phyloP scores from a whole-genome alignment of 2,797 vertebrate species.

The Lutjanus campechanus region DNA sequence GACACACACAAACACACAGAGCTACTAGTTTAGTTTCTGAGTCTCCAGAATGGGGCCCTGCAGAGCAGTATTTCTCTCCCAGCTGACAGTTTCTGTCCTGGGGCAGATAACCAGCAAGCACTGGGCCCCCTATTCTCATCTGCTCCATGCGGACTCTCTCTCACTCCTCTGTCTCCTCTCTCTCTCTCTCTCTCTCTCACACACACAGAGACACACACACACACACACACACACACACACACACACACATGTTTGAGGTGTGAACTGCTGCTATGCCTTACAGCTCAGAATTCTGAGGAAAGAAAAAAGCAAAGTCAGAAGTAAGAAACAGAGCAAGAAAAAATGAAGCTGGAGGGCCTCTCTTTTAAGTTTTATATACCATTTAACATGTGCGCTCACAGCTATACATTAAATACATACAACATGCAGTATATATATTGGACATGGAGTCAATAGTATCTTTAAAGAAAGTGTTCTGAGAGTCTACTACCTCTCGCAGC shows the following conservation, averaged over 20 bases:
- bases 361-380: constrained; percentile 15
- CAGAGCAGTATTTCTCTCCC: constrained; percentile 71
- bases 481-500: constrained; percentile 2
- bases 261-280: constrained; percentile 20
- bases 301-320: not conserved
- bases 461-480: constrained; percentile 33
- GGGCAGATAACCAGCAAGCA: constrained; percentile 63
- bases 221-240: constrained; percentile 2
- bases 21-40: constrained; percentile 44
- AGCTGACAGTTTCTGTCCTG: constrained; percentile 81
- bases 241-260: constrained; percentile 18
- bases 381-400: constrained; percentile 1
- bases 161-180: not conserved
- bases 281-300: constrained; percentile 30
- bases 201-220: constrained; percentile 4
- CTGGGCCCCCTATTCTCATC: constrained; percentile 55
- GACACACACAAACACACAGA: constrained; percentile 33
- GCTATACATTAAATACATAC: constrained; percentile 29
- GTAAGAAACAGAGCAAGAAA: constrained; percentile 10
- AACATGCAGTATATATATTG: constrained; percentile 22
- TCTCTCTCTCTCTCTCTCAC: not conserved
- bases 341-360: constrained; percentile 1
- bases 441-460: constrained; percentile 17
- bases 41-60: constrained; percentile 58
- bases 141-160: constrained; percentile 25